These are phyloP conservation scores for Phalangium opilio DNA, from an alignment of 2,888 invertebrate species.

Conservation along the genomic window DNA sequence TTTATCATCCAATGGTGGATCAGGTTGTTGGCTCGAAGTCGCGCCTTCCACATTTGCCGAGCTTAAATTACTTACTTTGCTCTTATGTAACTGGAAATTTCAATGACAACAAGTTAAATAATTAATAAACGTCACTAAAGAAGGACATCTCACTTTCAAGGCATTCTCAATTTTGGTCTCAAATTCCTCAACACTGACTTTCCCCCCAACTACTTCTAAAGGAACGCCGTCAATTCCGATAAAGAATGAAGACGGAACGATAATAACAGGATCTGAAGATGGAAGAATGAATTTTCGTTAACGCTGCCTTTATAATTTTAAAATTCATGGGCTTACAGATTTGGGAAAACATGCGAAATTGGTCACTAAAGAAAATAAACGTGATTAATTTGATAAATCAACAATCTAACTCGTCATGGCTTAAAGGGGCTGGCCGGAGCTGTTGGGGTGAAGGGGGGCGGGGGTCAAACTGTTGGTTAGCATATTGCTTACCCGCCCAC, in stretches of 20 bases:
- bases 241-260: slow-evolving; percentile 58
- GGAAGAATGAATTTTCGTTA: too few species aligned
- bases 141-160: slow-evolving; percentile 31
- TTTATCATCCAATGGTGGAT: slow-evolving; percentile 34
- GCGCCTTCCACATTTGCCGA: not conserved
- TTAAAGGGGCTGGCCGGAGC: too few species aligned
- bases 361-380: too few species aligned
- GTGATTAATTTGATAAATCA: too few species aligned
- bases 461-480: too few species aligned
- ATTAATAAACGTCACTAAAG: not conserved
- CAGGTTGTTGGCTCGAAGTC: not conserved
- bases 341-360: too few species aligned
- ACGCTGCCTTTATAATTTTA: too few species aligned
- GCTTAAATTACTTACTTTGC: not conserved
- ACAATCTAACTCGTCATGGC: too few species aligned
- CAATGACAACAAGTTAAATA: not conserved
- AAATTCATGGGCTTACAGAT: too few species aligned
- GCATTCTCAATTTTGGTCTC: slow-evolving; percentile 48
- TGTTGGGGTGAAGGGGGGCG: too few species aligned
- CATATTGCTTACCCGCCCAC: too few species aligned
- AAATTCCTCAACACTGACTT: slow-evolving; percentile 44
- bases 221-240: slow-evolving; percentile 68
- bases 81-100: not conserved
- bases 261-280: slow-evolving; percentile 30
- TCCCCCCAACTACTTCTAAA: slow-evolving; percentile 56